Conservation (phyloP, 2,113 vertebrate genomes). For the Camelus bactrianus region DNA sequence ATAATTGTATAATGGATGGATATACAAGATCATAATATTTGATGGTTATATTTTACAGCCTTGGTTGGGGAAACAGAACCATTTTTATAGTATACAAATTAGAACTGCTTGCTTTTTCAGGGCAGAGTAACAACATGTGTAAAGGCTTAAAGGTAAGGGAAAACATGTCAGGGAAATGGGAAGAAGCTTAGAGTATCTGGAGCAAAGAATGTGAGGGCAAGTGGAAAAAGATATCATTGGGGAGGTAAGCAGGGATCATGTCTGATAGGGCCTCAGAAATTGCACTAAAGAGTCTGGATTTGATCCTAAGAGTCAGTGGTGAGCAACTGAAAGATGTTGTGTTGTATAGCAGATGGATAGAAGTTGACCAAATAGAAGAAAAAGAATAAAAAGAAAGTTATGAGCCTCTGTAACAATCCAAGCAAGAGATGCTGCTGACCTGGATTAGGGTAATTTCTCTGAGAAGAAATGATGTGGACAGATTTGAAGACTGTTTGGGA, state of each 20-base stretch:
- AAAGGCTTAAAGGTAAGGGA: not conserved
- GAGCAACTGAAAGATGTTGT: not conserved
- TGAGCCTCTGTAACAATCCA: not conserved
- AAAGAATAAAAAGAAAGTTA: not conserved
- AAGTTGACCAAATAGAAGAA: not conserved
- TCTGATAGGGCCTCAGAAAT: not conserved
- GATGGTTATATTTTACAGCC: not conserved
- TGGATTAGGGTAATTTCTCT: not conserved
- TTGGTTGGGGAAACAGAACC: not conserved
- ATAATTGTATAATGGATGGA: not conserved
- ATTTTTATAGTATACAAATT: slow-evolving; percentile 23
- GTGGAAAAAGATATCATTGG: not conserved
- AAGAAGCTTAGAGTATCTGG: not conserved
- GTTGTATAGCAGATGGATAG: not conserved
- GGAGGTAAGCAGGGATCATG: not conserved
- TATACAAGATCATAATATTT: not conserved
- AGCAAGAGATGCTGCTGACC: not conserved
- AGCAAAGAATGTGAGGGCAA: not conserved
- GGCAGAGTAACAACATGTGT: not conserved
- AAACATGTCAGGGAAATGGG: not conserved
- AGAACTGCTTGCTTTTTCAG: not conserved
- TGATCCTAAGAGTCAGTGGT: not conserved
- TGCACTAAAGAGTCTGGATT: not conserved
- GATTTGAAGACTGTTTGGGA: not conserved
- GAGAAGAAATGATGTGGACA: not conserved